These are phyloP conservation scores for Pandion haliaetus DNA, from an alignment of 2,113 vertebrate genomes.

Conservation along the genomic window DNA sequence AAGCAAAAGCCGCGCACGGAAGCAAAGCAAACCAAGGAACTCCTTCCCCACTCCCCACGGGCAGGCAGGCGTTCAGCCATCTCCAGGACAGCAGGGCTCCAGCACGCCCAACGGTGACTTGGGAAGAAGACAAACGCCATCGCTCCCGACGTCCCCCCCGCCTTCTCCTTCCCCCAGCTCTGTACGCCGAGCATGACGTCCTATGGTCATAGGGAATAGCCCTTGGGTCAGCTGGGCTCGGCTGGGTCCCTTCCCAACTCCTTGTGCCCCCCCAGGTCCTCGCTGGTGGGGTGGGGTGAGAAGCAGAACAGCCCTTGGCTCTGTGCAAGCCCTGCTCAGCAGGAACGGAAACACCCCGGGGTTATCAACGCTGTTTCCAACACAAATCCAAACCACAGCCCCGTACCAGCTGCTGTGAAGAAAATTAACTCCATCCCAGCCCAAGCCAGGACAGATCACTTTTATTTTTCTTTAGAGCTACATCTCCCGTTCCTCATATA, in stretches of 20 bases:
- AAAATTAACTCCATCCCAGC: background rate
- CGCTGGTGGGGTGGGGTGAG: rapidly evolving
- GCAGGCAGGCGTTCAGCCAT: background rate
- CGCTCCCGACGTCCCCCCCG: background rate
- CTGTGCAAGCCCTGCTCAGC: background rate
- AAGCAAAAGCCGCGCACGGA: background rate
- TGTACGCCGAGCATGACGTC: background rate
- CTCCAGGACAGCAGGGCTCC: background rate
- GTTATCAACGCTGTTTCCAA: background rate
- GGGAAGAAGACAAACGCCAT: background rate
- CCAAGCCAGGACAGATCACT: background rate
- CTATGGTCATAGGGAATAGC: background rate
- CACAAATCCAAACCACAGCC: background rate
- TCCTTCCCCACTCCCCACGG: background rate
- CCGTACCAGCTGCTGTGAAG: background rate
- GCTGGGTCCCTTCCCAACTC: background rate
- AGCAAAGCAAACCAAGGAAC: background rate
- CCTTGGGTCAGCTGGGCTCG: background rate
- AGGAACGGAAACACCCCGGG: background rate
- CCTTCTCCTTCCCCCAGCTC: background rate
- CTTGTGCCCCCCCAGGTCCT: background rate
- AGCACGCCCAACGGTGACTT: background rate
- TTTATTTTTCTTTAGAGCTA: background rate
- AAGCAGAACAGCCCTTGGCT: background rate
- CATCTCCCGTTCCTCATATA: background rate